Percentiles rank a stretch among this genome's conserved stretches.
Conservation (phyloP, 2,113 vertebrate species). For the Canis aureus region DNA sequence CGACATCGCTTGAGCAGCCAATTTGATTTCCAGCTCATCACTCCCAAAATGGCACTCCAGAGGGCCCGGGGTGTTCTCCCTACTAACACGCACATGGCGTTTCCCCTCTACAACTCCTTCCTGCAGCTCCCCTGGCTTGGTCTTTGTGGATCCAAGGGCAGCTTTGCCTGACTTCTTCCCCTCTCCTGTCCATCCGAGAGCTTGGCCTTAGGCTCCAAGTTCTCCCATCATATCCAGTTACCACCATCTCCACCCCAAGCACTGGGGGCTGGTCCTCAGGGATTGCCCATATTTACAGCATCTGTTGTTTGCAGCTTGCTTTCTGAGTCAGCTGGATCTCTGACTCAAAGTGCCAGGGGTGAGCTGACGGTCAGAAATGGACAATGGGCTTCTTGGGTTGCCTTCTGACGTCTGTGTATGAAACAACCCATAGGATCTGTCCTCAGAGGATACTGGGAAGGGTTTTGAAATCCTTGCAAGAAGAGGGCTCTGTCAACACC, state of each 20-base stretch:
- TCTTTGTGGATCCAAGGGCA: not conserved
- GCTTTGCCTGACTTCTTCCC: not conserved
- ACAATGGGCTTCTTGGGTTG: not conserved
- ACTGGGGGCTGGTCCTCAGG: not conserved
- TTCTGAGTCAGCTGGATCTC: not conserved
- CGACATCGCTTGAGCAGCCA: not conserved
- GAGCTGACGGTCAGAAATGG: not conserved
- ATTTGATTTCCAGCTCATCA: not conserved
- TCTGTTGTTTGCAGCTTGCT: not conserved
- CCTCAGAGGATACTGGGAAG: not conserved
- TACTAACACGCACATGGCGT: not conserved
- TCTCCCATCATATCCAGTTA: not conserved
- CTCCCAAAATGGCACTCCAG: not conserved
- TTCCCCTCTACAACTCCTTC: not conserved
- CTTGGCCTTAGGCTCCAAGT: not conserved
- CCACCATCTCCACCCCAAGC: not conserved
- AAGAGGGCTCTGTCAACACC: not conserved
- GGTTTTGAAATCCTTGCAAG: slow-evolving; percentile 1
- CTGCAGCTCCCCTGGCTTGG: not conserved
- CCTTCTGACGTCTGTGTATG: not conserved
- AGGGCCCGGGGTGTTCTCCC: not conserved
- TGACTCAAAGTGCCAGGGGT: not conserved
- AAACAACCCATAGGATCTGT: not conserved
- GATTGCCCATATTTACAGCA: not conserved
- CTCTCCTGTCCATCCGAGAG: not conserved